Conservation (phyloP, 2,888 invertebrate species). For the Gortyna flavago region DNA sequence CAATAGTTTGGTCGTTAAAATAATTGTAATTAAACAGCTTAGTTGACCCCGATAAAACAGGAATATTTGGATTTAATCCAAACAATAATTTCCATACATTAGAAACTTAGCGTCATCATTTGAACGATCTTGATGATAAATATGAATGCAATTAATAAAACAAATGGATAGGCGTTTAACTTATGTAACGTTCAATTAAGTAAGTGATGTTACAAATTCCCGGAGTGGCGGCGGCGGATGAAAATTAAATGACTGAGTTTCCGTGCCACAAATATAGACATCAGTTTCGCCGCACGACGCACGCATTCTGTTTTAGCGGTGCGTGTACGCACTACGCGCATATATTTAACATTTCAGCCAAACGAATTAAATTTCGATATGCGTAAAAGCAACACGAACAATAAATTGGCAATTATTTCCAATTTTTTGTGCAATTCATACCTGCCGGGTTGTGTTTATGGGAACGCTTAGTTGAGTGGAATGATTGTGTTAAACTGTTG, state of each 20-base stretch:
- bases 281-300: slow-evolving; percentile 36
- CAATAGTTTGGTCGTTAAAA: slow-evolving; percentile 25
- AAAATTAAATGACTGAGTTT: slow-evolving; percentile 62
- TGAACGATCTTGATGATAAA: slow-evolving; percentile 20
- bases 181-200: slow-evolving; percentile 62
- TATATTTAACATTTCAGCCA: slow-evolving; percentile 47
- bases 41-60: slow-evolving; percentile 19
- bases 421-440: slow-evolving; percentile 89
- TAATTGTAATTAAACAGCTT: slow-evolving; percentile 21
- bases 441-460: slow-evolving; percentile 89
- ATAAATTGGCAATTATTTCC: slow-evolving; percentile 87
- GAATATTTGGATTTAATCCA: slow-evolving; percentile 22
- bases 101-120: slow-evolving; percentile 20
- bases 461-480: slow-evolving; percentile 90
- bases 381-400: slow-evolving; percentile 78
- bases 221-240: slow-evolving; percentile 50
- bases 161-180: slow-evolving; percentile 50
- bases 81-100: slow-evolving; percentile 19
- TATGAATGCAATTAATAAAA: slow-evolving; percentile 44
- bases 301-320: slow-evolving; percentile 44
- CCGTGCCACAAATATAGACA: slow-evolving; percentile 62
- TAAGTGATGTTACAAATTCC: slow-evolving; percentile 61
- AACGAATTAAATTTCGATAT: slow-evolving; percentile 77
- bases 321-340: slow-evolving; percentile 24
- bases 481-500: slow-evolving; percentile 90